Evolutionary conservation across 2,113 vertebrate species (phyloP).

Genomic region (Tachycineta bicolor): DNA sequence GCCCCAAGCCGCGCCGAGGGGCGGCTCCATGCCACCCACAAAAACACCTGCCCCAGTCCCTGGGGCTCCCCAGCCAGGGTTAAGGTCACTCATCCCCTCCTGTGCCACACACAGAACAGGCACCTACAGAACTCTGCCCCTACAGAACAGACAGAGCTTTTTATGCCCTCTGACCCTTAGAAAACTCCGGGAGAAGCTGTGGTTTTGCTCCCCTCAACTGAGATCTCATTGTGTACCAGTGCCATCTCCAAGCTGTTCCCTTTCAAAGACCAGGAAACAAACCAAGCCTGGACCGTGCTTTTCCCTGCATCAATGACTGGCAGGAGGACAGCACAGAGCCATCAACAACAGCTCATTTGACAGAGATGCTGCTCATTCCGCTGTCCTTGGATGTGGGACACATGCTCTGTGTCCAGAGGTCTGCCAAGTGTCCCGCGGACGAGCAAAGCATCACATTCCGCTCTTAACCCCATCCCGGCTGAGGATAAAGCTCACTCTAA

Average conservation of each 20-base stretch:
- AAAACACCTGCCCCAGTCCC: background rate
- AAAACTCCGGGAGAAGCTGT: accelerated
- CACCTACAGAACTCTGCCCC: background rate
- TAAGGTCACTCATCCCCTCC: background rate
- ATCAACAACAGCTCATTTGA: background rate
- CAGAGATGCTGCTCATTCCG: background rate
- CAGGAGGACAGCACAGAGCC: background rate
- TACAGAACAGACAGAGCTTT: background rate
- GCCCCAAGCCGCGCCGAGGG: accelerated
- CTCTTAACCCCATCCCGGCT: background rate
- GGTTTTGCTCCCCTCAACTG: background rate
- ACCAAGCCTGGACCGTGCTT: accelerated
- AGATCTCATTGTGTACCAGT: background rate
- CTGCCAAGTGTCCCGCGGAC: background rate
- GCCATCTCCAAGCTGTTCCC: background rate
- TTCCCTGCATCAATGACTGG: background rate
- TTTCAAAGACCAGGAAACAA: background rate
- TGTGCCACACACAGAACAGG: background rate
- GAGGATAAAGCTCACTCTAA: background rate
- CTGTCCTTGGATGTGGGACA: accelerated
- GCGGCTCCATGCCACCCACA: accelerated
- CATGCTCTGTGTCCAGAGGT: background rate
- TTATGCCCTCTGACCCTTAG: background rate
- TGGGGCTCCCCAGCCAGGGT: background rate
- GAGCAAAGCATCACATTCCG: accelerated